These are phyloP conservation scores for Drosophila pullipes DNA, from an alignment of 2,888 invertebrate species.

Conservation along the genomic window DNA sequence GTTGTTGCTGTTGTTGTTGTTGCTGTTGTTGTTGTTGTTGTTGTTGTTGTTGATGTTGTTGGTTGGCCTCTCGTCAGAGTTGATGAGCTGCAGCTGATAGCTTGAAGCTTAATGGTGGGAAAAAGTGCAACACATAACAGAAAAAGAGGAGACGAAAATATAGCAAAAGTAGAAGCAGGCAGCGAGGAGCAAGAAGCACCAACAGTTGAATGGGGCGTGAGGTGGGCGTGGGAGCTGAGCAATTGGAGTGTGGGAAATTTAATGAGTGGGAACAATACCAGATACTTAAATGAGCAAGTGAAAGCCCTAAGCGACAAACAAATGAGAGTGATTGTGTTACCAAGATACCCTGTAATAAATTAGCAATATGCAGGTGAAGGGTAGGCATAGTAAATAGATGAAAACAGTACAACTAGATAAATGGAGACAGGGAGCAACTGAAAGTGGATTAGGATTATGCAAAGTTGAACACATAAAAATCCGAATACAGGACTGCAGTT, in stretches of 20 bases:
- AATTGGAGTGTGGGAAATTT: constrained; percentile 75
- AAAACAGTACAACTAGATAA: background rate
- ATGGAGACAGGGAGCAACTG: background rate
- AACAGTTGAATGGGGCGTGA: constrained; percentile 12
- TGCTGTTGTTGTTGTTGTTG: too few relatives aligned
- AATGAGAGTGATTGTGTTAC: background rate
- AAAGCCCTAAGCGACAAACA: constrained; percentile 17
- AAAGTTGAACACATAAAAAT: constrained; percentile 32
- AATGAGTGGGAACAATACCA: constrained; percentile 67
- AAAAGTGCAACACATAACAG: constrained; percentile 47
- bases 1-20: background rate
- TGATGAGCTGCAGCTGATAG: constrained; percentile 77
- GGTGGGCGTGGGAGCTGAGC: constrained; percentile 49
- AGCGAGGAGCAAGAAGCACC: background rate
- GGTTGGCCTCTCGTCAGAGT: constrained; percentile 59
- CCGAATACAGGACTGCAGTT: constrained; percentile 16
- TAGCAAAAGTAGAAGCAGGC: constrained; percentile 4
- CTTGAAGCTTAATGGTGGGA: constrained; percentile 75
- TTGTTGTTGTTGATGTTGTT: background rate
- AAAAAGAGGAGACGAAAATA: constrained; percentile 10
- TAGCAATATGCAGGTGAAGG: background rate
- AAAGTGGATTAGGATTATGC: constrained; percentile 46
- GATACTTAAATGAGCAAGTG: constrained; percentile 34
- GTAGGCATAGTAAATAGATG: background rate
- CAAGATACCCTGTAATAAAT: constrained; percentile 6